These are phyloP conservation scores for Alces alces DNA, from an alignment of 2,113 vertebrate genomes.

Conservation along the genomic window DNA sequence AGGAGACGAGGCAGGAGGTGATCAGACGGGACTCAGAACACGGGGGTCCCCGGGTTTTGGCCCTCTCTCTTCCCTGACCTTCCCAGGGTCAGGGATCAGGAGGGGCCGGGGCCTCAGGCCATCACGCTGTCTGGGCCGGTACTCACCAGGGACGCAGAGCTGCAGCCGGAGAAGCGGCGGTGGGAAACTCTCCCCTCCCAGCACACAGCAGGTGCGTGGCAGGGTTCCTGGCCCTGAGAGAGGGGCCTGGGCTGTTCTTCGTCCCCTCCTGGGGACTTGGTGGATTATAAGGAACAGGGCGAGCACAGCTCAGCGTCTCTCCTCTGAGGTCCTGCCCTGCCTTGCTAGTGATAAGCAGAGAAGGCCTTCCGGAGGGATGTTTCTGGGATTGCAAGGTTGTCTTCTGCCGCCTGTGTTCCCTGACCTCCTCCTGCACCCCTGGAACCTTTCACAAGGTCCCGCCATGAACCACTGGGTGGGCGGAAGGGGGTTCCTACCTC, in stretches of 20 bases:
- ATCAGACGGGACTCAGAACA: accelerated
- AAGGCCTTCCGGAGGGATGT: neutral
- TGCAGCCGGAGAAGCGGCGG: accelerated
- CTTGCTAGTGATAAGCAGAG: neutral
- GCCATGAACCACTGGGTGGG: accelerated
- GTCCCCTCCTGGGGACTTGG: accelerated
- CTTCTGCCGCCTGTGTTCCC: neutral
- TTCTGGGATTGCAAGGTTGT: neutral
- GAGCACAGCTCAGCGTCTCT: neutral
- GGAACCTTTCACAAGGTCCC: too few relatives aligned
- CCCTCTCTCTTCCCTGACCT: neutral
- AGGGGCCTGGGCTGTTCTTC: neutral
- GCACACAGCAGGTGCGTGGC: too few relatives aligned
- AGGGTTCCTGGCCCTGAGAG: accelerated
- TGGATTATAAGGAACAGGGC: neutral
- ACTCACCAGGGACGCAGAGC: neutral
- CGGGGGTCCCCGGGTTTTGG: neutral
- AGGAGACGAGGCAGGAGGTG: accelerated
- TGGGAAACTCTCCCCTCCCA: accelerated
- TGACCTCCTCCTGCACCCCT: too few relatives aligned
- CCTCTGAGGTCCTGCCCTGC: neutral
- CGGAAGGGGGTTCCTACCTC: too few relatives aligned
- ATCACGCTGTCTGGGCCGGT: accelerated
- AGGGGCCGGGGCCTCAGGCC: too few relatives aligned
- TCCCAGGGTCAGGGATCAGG: neutral